Evolutionary conservation across 2,113 vertebrate genomes (phyloP).

Genomic region (Gallinago paraguaiae): DNA sequence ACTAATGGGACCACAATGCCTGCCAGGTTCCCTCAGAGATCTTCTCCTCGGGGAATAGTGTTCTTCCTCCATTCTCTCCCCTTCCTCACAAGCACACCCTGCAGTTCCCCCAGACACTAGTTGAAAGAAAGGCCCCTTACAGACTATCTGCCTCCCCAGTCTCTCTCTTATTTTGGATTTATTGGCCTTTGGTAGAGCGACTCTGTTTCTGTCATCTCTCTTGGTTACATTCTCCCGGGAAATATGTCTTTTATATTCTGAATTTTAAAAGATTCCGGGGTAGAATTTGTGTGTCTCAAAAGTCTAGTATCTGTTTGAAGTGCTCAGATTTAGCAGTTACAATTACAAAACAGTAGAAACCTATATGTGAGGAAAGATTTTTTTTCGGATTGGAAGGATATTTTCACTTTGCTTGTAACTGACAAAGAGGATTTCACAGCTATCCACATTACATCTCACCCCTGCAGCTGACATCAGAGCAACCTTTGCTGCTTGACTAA

Average conservation of each 20-base stretch:
- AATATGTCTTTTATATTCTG: neutral
- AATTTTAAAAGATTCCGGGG: neutral
- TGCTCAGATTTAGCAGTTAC: neutral
- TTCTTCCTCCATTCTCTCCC: neutral
- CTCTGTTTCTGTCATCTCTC: neutral
- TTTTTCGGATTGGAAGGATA: neutral
- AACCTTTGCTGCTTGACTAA: slow-evolving; percentile 16
- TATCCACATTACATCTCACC: neutral
- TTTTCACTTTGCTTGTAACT: slow-evolving; percentile 28
- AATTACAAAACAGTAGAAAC: neutral
- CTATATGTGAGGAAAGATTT: neutral
- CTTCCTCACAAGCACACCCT: neutral
- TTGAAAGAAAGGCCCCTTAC: neutral
- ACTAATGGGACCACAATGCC: neutral
- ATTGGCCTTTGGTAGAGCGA: neutral
- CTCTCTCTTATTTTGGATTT: neutral
- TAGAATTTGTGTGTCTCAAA: neutral
- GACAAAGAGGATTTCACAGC: slow-evolving; percentile 41
- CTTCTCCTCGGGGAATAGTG: fast-evolving
- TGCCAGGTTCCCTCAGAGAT: neutral
- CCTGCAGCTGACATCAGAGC: neutral
- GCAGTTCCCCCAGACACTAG: neutral
- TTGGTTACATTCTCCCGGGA: neutral
- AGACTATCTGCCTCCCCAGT: neutral
- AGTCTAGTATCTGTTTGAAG: neutral